These are phyloP conservation scores for Podocnemis expansa DNA, from an alignment of 2,113 vertebrate species.

Conservation along the genomic window DNA sequence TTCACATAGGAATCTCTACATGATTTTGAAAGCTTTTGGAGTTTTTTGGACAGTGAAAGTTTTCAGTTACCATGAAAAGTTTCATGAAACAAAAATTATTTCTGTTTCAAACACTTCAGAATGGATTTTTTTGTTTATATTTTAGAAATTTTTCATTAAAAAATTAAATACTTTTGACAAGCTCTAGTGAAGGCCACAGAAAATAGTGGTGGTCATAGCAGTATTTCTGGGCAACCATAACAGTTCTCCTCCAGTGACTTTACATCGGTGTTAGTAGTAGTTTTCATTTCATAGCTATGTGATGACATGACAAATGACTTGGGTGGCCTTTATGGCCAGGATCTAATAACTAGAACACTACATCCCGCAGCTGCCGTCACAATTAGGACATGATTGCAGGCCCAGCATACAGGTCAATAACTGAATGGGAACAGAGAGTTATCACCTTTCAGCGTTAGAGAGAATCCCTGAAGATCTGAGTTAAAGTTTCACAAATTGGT, in stretches of 20 bases:
- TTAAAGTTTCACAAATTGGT: background rate
- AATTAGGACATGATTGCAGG: background rate
- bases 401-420: background rate
- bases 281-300: background rate
- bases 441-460: background rate
- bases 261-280: background rate
- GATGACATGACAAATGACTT: background rate
- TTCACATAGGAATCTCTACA: background rate
- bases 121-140: background rate
- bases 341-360: background rate
- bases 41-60: background rate
- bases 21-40: background rate
- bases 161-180: background rate
- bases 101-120: background rate
- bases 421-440: background rate
- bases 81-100: background rate
- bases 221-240: background rate
- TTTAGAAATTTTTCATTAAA: background rate
- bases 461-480: background rate
- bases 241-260: background rate
- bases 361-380: background rate
- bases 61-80: background rate
- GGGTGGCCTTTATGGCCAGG: background rate
- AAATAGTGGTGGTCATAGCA: background rate
- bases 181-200: background rate